A percentile compares a stretch with the other conserved stretches of the same genome.
Conservation (phyloP, 53 echinoderm and acorn worm species). For the Apostichopus leukothele region DNA sequence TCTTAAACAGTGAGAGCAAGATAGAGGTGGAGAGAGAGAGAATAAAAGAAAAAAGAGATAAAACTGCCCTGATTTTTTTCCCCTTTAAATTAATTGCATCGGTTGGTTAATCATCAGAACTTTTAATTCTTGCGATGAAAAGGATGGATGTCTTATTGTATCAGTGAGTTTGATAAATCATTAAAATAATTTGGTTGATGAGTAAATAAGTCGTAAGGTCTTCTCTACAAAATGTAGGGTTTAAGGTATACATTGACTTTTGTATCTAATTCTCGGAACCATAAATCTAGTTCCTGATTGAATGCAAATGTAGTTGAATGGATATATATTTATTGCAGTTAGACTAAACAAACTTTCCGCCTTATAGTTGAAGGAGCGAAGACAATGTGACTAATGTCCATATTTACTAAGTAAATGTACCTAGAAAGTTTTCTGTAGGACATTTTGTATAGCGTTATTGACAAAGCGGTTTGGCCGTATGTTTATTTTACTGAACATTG, state of each 20-base stretch:
- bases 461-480: too few species aligned
- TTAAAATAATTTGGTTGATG: constrained; percentile 13
- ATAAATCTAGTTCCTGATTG: neutral
- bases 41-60: neutral
- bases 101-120: constrained; percentile 13
- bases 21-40: neutral
- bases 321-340: too few species aligned
- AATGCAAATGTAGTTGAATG: too few species aligned
- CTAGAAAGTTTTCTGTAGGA: too few species aligned
- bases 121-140: neutral
- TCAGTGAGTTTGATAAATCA: neutral
- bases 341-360: too few species aligned
- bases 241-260: neutral
- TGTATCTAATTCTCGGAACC: neutral
- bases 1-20: neutral
- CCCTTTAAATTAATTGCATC: constrained; percentile 2
- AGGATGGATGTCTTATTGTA: neutral
- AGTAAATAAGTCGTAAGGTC: neutral
- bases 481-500: too few species aligned
- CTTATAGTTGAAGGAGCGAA: too few species aligned
- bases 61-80: constrained; percentile 28
- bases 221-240: neutral
- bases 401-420: too few species aligned
- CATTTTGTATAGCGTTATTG: too few species aligned
- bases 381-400: too few species aligned